These are phyloP conservation scores for Danio aesculapii DNA, from an alignment of 2,797 vertebrate species.

Conservation along the genomic window DNA sequence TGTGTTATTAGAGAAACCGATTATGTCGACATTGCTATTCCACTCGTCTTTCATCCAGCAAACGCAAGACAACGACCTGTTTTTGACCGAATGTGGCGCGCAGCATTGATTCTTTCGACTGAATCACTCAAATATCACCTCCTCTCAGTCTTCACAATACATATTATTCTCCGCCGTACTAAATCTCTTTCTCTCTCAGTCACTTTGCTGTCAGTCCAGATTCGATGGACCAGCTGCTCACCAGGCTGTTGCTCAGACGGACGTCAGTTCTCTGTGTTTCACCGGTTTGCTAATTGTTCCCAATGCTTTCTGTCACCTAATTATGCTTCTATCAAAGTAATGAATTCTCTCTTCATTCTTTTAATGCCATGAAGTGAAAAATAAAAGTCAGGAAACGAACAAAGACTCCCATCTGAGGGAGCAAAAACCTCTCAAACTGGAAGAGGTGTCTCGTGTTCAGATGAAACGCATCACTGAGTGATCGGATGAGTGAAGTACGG, in stretches of 20 bases:
- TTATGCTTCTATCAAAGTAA: conserved; percentile 55
- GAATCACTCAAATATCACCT: conserved; percentile 20
- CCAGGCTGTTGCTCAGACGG: conserved; percentile 55
- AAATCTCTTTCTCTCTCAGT: conserved; percentile 11
- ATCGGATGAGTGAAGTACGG: neutral
- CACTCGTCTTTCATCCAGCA: neutral
- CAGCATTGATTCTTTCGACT: neutral
- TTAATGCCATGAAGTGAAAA: conserved; percentile 11
- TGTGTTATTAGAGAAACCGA: conserved; percentile 10
- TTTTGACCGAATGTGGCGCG: neutral
- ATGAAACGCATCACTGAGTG: neutral
- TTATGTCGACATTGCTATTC: neutral
- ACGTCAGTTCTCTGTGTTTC: conserved; percentile 54
- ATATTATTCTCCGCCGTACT: conserved; percentile 10
- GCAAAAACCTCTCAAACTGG: conserved; percentile 23
- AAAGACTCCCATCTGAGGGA: conserved; percentile 7
- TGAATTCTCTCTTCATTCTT: conserved; percentile 42
- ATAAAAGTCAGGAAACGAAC: conserved; percentile 16
- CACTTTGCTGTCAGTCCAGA: conserved; percentile 54
- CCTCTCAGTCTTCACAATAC: conserved; percentile 7
- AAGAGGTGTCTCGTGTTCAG: neutral
- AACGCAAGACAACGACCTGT: neutral
- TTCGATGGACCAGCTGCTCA: conserved; percentile 53
- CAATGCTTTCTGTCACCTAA: conserved; percentile 57
- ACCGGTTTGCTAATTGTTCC: conserved; percentile 55